Evolutionary conservation across 2,113 vertebrate genomes (phyloP), one percentile per base, ranked within the genome.

Genomic region (Alethe diademata): DNA sequence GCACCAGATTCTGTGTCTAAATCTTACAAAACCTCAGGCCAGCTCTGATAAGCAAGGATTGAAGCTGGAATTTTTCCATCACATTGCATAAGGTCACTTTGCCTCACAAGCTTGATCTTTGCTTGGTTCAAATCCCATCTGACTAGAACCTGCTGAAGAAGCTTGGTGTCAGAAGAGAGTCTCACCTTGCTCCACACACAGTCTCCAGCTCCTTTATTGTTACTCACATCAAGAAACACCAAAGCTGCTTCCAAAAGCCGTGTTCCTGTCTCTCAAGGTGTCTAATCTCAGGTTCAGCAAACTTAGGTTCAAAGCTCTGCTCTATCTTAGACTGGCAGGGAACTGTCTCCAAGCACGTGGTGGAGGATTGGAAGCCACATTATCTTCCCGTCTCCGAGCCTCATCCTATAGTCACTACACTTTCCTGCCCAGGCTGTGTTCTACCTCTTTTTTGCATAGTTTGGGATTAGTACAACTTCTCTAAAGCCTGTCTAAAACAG

Each of bases 31-130:
- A 71, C 24, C 24, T 92, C 71, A 66, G 58, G 78, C 67, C 79
- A 90, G 79, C 43, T 64, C 47, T 67, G 94, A 95, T 93, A 93
- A 94, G 64, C 65, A 90, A 71, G 28, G 60, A 90, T 9, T 50
- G 88, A 86, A 93, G 56, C 0, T 93, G 92, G 90, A 95, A 90
- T 80, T 83, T 86, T 93, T 97, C 92, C 94, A 92, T 36, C 65
- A 43, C 60, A 53, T n/a, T 84, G 51, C 75, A 40, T 74, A 78
- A 94, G 51, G 67, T 71, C 91, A 93, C 33, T 93, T 61, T 73
- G 60, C 64, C 58, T 88, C 79, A 80, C 0, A 1, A 90, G 38
- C 50, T 6, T 73, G 82, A 4, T 11, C 64, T 86, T 83, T 86
- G n/a, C 58, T 92, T 80, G 71, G 50, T 93, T 93, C 67, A 58